These are phyloP conservation scores for Centropus unirufus DNA, from an alignment of 2,113 vertebrate species.

Conservation along the genomic window DNA sequence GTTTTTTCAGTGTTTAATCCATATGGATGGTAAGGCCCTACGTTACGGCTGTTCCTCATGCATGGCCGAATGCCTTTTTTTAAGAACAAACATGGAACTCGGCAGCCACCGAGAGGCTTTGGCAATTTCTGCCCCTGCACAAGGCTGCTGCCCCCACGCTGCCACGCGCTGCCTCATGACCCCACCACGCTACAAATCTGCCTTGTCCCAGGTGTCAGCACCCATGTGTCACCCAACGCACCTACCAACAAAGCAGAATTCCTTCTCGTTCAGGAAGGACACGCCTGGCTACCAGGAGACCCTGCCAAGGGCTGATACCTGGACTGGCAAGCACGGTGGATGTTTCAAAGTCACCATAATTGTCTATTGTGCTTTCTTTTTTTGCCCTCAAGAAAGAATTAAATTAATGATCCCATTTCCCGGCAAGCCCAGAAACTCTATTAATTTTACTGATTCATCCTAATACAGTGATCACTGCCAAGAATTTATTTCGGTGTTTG, in stretches of 20 bases:
- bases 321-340: not conserved
- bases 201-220: not conserved
- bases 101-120: accelerated
- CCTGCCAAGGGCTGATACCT: not conserved
- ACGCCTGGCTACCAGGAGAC: not conserved
- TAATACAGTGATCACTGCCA: conserved; percentile 36
- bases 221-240: accelerated
- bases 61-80: not conserved
- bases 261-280: not conserved
- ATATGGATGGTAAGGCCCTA: not conserved
- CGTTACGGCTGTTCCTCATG: not conserved
- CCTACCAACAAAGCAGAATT: not conserved
- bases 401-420: conserved; percentile 43
- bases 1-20: not conserved
- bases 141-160: accelerated
- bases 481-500: conserved; percentile 59
- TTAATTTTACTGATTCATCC: conserved; percentile 57
- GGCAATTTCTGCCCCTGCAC: not conserved
- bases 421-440: conserved; percentile 51
- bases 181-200: accelerated
- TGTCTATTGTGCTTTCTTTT: not conserved
- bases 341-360: not conserved
- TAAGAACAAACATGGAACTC: not conserved
- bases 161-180: accelerated
- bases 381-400: conserved; percentile 23